A percentile compares a stretch with the other conserved stretches of the same genome.
phyloP scores from a whole-genome alignment of 2,113 vertebrate species.

The Elgaria multicarinata region DNA sequence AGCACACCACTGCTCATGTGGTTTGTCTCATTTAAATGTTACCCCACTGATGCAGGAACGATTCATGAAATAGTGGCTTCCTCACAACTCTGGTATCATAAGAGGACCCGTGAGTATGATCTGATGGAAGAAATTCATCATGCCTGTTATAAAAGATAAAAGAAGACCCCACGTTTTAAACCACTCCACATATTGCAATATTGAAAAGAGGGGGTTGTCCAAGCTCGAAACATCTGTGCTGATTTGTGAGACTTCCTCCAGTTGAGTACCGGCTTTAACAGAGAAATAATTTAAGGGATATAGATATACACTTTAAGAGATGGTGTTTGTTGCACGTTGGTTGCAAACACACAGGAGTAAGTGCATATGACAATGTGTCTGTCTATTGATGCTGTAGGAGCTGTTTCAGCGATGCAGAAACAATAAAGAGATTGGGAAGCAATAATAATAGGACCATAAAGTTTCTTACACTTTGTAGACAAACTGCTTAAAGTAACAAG shows the following conservation, averaged over 20 bases:
- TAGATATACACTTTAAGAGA: too few relatives aligned
- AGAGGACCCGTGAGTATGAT: too few relatives aligned
- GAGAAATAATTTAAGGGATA: too few relatives aligned
- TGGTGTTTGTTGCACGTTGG: too few relatives aligned
- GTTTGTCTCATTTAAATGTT: not conserved
- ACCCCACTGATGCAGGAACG: not conserved
- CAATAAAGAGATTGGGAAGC: not conserved
- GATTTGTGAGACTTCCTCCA: not conserved
- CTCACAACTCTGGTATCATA: not conserved
- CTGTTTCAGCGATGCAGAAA: not conserved
- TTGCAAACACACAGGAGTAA: not conserved
- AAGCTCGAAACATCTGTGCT: not conserved
- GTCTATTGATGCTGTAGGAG: too few relatives aligned
- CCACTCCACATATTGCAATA: too few relatives aligned
- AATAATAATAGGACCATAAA: not conserved
- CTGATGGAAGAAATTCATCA: not conserved
- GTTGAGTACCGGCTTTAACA: too few relatives aligned
- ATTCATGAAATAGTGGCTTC: not conserved
- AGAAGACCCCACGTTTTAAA: too few relatives aligned
- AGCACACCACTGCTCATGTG: not conserved
- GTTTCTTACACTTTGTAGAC: not conserved
- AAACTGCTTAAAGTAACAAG: not conserved
- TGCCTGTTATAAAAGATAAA: too few relatives aligned
- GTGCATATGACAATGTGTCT: not conserved
- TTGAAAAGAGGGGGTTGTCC: not conserved